These are phyloP conservation scores for Andrena haemorrhoa DNA, from an alignment of 2,888 invertebrate genomes.

Conservation along the genomic window DNA sequence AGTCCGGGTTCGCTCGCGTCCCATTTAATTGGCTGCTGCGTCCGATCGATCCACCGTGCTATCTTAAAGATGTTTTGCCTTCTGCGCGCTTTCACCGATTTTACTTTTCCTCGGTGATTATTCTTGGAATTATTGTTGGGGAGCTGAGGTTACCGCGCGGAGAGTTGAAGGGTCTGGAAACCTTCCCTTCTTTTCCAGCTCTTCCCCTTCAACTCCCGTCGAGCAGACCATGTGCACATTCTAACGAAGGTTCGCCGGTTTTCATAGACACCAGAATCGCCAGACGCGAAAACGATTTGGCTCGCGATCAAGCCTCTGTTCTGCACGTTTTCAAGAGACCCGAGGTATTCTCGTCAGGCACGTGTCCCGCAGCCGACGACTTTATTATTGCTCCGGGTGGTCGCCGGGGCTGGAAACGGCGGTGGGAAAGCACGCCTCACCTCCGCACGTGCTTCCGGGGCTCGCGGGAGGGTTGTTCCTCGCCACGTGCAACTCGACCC, in stretches of 20 bases:
- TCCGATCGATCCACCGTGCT: conserved; percentile 27
- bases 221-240: neutral
- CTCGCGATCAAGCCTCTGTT: neutral
- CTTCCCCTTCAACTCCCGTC: too few species aligned
- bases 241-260: neutral
- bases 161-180: too few species aligned
- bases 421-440: conserved; percentile 11
- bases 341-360: conserved; percentile 2
- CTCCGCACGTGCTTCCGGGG: conserved; percentile 29
- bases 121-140: too few species aligned
- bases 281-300: neutral
- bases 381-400: conserved; percentile 58
- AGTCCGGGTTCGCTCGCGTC: conserved; percentile 23
- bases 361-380: conserved; percentile 29
- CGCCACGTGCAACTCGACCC: conserved; percentile 60
- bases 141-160: too few species aligned
- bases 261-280: neutral
- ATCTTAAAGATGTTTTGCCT: conserved; percentile 10
- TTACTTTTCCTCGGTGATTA: conserved; percentile 5
- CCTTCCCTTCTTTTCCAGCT: too few species aligned
- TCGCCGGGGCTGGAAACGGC: neutral
- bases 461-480: conserved; percentile 39
- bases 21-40: conserved; percentile 38
- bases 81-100: conserved; percentile 19
- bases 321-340: neutral